Conservation (phyloP, 2,797 vertebrate species). For the Amniataba percoides region DNA sequence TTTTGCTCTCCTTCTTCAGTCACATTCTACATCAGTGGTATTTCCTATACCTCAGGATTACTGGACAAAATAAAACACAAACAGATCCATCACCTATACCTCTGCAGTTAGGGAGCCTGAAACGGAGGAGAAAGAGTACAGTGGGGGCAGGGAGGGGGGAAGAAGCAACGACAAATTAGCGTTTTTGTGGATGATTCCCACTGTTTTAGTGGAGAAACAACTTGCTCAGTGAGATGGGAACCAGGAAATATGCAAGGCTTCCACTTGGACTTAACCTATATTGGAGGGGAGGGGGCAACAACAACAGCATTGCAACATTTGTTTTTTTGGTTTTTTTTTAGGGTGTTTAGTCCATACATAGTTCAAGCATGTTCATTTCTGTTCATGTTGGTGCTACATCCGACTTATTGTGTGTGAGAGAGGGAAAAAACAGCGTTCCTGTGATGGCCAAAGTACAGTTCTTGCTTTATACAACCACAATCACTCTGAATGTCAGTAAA, state of each 20-base stretch:
- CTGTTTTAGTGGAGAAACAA: constrained; percentile 48
- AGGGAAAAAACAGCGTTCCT: constrained; percentile 53
- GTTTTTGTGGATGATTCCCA: constrained; percentile 50
- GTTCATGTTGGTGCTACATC: constrained; percentile 76
- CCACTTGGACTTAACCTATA: constrained; percentile 84
- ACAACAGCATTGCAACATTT: constrained; percentile 20
- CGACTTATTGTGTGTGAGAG: constrained; percentile 53
- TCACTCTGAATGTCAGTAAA: constrained; percentile 71
- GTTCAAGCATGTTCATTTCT: constrained; percentile 63
- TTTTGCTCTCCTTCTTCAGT: constrained; percentile 83
- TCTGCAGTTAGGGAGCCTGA: constrained; percentile 86
- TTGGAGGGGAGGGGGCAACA: constrained; percentile 77
- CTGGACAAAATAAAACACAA: constrained; percentile 89
- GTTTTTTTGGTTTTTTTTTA: too few relatives aligned
- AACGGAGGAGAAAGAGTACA: constrained; percentile 53
- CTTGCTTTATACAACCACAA: constrained; percentile 71
- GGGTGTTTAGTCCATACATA: constrained; percentile 37
- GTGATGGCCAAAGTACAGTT: constrained; percentile 75
- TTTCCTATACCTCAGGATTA: constrained; percentile 97
- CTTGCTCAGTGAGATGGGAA: constrained; percentile 61
- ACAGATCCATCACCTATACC: constrained; percentile 88
- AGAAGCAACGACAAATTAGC: constrained; percentile 17
- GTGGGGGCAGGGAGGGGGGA: constrained; percentile 15
- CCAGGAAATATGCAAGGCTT: constrained; percentile 79
- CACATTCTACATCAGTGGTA: constrained; percentile 92